phyloP scores from a whole-genome alignment of 1,140 invertebrate species.

The Coptotermes formosanus region DNA sequence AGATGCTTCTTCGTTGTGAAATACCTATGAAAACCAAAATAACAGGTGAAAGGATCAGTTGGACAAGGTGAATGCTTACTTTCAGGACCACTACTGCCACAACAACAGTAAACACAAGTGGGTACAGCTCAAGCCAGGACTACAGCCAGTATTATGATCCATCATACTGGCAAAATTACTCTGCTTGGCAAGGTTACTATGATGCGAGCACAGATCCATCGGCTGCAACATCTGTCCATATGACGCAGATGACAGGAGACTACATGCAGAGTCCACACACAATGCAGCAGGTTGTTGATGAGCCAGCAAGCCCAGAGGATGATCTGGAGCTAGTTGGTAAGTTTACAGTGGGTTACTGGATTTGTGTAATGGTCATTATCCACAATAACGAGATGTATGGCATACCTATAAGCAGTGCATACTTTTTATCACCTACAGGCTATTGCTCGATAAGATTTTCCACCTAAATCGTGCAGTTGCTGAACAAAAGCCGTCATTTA shows the following conservation, averaged over 20 bases:
- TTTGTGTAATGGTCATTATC: not conserved
- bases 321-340: conserved; percentile 63
- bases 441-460: too few species aligned
- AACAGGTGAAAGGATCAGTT: too few species aligned
- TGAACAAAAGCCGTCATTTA: too few species aligned
- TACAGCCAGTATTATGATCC: conserved; percentile 47
- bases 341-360: conserved; percentile 27
- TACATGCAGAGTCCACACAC: conserved; percentile 32
- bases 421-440: too few species aligned
- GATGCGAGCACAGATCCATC: conserved; percentile 39
- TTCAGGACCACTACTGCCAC: conserved; percentile 6
- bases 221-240: conserved; percentile 32
- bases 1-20: too few species aligned
- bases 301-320: conserved; percentile 50
- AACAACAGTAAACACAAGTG: conserved; percentile 28
- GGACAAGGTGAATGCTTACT: not conserved
- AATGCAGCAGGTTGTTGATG: conserved; percentile 37
- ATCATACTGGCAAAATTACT: conserved; percentile 72
- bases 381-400: too few species aligned
- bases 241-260: conserved; percentile 18
- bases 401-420: too few species aligned
- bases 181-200: conserved; percentile 52
- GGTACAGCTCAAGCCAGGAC: conserved; percentile 28
- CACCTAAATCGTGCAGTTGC: too few species aligned
- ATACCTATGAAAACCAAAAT: too few species aligned